A percentile compares a stretch with the other conserved stretches of the same genome.
phyloP scores from a whole-genome alignment of 2,797 vertebrate genomes.

The Falco rusticolus region DNA sequence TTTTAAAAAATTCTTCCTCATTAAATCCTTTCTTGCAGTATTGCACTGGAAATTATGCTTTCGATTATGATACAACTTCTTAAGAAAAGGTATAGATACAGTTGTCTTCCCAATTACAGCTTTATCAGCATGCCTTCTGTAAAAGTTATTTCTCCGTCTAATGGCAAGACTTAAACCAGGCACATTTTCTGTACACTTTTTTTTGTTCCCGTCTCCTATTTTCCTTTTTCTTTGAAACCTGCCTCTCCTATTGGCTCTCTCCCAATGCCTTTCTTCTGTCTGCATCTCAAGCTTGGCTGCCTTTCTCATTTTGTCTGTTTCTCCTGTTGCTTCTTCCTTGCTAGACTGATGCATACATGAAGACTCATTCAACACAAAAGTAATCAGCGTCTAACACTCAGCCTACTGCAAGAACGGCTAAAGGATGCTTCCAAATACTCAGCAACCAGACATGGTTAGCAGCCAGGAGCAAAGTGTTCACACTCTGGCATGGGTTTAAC shows the following conservation, averaged over 20 bases:
- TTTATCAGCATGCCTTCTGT: conserved; percentile 21
- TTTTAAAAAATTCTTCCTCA: neutral
- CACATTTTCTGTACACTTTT: conserved; percentile 10
- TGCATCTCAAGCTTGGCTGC: conserved; percentile 66
- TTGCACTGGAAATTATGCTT: conserved; percentile 47
- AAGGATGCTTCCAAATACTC: neutral
- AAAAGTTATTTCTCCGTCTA: conserved; percentile 39
- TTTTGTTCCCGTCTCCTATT: conserved; percentile 20
- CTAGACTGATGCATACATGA: neutral
- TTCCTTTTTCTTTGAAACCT: conserved; percentile 58
- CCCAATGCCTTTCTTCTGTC: conserved; percentile 52
- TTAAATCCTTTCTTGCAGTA: conserved; percentile 47
- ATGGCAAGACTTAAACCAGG: conserved; percentile 33
- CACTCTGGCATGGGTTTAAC: neutral
- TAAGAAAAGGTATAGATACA: conserved; percentile 41
- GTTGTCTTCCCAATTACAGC: conserved; percentile 52
- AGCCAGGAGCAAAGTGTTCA: neutral
- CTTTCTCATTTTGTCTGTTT: conserved; percentile 65
- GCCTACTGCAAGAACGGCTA: neutral
- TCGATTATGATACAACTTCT: conserved; percentile 27
- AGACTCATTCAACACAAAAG: conserved; percentile 35
- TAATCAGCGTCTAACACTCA: neutral
- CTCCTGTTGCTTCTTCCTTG: conserved; percentile 57
- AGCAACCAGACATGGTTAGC: neutral
- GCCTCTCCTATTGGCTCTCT: conserved; percentile 60